phyloP scores from a whole-genome alignment of 2,888 invertebrate species.

The Eupithecia abbreviata region DNA sequence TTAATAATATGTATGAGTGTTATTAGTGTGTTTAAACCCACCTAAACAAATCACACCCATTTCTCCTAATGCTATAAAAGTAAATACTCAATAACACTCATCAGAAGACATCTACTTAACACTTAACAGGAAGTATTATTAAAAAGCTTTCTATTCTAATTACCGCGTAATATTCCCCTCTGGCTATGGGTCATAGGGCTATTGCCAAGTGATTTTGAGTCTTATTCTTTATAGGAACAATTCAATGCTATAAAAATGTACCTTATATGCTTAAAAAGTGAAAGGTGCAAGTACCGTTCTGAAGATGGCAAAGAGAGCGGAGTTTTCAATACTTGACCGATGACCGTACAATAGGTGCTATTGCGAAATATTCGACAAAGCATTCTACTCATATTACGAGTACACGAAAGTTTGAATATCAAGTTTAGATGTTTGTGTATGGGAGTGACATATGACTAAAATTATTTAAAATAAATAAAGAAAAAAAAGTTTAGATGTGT shows the following conservation, averaged over 20 bases:
- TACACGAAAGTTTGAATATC: slow-evolving; percentile 1
- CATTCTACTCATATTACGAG: background rate
- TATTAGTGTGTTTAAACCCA: background rate
- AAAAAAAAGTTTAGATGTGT: no score
- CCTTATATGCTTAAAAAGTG: slow-evolving; percentile 53
- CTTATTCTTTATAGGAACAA: slow-evolving; percentile 23
- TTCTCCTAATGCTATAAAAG: background rate
- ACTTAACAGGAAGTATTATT: background rate
- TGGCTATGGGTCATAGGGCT: slow-evolving; percentile 19
- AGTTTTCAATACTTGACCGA: slow-evolving; percentile 19
- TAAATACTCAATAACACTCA: background rate
- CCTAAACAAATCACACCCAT: background rate
- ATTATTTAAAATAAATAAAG: no score
- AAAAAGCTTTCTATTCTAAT: slow-evolving; percentile 28
- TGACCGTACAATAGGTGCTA: no score
- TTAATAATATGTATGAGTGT: no score
- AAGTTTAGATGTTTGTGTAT: no score
- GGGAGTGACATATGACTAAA: no score
- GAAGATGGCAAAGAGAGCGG: slow-evolving; percentile 19
- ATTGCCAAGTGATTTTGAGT: slow-evolving; percentile 27
- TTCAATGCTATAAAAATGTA: slow-evolving; percentile 28
- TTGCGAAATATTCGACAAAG: slow-evolving; percentile 22
- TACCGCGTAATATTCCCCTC: background rate
- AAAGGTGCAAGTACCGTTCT: slow-evolving; percentile 62
- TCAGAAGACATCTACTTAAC: slow-evolving; percentile 1